Percentiles rank a stretch among this genome's conserved stretches.
These are phyloP conservation scores for Sarcophilus harrisii DNA, from an alignment of 2,797 vertebrate genomes.

Conservation along the genomic window DNA sequence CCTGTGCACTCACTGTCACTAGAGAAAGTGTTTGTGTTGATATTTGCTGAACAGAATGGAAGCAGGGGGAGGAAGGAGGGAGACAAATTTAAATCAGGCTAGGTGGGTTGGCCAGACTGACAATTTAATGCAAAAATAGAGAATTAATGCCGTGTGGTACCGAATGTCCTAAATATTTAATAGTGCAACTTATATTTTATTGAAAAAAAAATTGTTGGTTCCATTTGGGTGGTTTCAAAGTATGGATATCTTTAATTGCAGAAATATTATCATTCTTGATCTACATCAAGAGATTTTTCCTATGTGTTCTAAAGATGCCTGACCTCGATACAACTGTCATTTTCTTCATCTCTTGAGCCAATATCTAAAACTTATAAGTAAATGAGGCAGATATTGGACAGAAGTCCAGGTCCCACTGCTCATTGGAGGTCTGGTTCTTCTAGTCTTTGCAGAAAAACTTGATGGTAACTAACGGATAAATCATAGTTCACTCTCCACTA, in stretches of 20 bases:
- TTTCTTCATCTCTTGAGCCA: slow-evolving; percentile 46
- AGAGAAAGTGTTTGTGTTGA: slow-evolving; percentile 22
- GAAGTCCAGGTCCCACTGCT: slow-evolving; percentile 30
- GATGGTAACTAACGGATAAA: slow-evolving; percentile 57
- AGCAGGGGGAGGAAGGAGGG: no score
- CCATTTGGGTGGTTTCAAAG: slow-evolving; percentile 42
- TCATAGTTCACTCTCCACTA: slow-evolving; percentile 49
- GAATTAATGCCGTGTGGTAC: slow-evolving; percentile 43
- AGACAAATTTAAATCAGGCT: slow-evolving; percentile 34
- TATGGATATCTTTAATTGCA: slow-evolving; percentile 60
- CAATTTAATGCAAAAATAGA: slow-evolving; percentile 2
- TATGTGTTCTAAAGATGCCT: slow-evolving; percentile 60
- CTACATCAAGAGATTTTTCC: slow-evolving; percentile 45
- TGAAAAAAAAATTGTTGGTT: slow-evolving; percentile 54
- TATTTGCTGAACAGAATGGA: slow-evolving; percentile 51
- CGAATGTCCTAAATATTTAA: slow-evolving; percentile 27
- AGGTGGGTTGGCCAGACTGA: slow-evolving; percentile 11
- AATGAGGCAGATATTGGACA: slow-evolving; percentile 48
- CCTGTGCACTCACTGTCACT: not conserved
- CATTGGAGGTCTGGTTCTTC: slow-evolving; percentile 65
- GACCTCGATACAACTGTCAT: slow-evolving; percentile 54
- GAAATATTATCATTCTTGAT: slow-evolving; percentile 52
- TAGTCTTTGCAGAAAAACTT: slow-evolving; percentile 23
- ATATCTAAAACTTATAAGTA: slow-evolving; percentile 49
- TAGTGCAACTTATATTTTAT: slow-evolving; percentile 2